Conservation (phyloP, 2,113 vertebrate genomes). For the Isichthys henryi region DNA sequence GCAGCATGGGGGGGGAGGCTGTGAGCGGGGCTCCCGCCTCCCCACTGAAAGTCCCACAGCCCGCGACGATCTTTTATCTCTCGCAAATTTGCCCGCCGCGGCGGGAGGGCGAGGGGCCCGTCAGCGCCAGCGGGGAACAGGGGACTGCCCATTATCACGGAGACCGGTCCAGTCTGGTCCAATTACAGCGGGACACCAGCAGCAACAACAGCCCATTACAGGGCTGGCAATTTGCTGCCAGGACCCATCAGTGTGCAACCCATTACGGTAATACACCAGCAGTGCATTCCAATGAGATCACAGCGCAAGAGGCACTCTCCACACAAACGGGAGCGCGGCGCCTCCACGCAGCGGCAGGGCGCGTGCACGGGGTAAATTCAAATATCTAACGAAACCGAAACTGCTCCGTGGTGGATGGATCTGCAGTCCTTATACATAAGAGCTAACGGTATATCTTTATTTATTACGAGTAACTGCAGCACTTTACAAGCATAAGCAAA, state of each 20-base stretch:
- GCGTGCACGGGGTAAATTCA: neutral
- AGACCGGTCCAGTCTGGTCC: conserved; percentile 30
- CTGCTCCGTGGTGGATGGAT: neutral
- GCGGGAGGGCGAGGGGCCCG: conserved; percentile 29
- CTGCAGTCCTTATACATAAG: neutral
- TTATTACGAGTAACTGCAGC: neutral
- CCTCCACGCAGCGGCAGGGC: neutral
- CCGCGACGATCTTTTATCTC: neutral
- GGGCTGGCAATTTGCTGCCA: conserved; percentile 46
- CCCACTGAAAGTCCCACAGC: neutral
- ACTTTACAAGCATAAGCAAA: neutral
- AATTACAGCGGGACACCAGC: conserved; percentile 41
- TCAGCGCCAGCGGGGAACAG: neutral
- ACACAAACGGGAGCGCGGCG: neutral
- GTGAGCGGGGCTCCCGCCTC: neutral
- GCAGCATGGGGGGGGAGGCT: neutral
- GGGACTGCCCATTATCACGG: conserved; percentile 12
- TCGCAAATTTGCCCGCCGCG: conserved; percentile 40
- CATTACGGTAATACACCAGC: conserved; percentile 54
- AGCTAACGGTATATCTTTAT: neutral
- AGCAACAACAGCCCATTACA: conserved; percentile 55
- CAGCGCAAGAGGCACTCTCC: neutral
- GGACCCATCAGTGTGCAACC: conserved; percentile 52
- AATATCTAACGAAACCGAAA: neutral
- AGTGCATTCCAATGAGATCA: conserved; percentile 35